Conservation (phyloP, 1,140 invertebrate species). For the Aphelenchoides avenae region DNA sequence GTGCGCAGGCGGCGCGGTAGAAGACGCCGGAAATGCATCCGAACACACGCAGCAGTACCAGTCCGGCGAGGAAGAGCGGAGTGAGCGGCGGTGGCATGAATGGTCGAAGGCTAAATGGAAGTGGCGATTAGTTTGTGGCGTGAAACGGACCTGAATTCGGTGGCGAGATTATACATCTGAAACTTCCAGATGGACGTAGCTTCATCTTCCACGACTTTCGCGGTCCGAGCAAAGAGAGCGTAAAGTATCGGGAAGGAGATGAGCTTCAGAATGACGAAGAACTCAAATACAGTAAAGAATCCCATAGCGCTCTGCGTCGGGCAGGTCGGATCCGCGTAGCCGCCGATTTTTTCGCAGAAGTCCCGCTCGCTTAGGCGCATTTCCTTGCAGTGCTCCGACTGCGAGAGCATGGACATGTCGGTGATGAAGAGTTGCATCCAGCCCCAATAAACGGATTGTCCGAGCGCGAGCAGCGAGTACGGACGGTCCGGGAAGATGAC, state of each 20-base stretch:
- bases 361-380: conserved; percentile 27
- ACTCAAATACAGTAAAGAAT: conserved; percentile 44
- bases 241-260: conserved; percentile 54
- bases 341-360: conserved; percentile 29
- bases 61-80: conserved; percentile 38
- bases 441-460: conserved; percentile 42
- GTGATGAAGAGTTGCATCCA: conserved; percentile 51
- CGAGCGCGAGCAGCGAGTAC: conserved; percentile 7
- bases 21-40: conserved; percentile 2
- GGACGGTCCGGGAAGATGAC: conserved; percentile 47
- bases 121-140: neutral
- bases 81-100: conserved; percentile 54
- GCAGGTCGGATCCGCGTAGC: conserved; percentile 43
- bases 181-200: conserved; percentile 56
- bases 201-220: conserved; percentile 53
- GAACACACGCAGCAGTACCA: conserved; percentile 25
- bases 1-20: conserved; percentile 16
- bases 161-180: conserved; percentile 48
- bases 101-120: conserved; percentile 37
- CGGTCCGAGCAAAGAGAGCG: conserved; percentile 54
- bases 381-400: conserved; percentile 39
- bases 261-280: conserved; percentile 51
- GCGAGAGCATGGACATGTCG: conserved; percentile 39
- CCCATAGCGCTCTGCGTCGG: conserved; percentile 39
- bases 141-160: conserved; percentile 40